Conservation (phyloP, 1,140 invertebrate genomes). For the Pseudomyrmex flavicornis region DNA sequence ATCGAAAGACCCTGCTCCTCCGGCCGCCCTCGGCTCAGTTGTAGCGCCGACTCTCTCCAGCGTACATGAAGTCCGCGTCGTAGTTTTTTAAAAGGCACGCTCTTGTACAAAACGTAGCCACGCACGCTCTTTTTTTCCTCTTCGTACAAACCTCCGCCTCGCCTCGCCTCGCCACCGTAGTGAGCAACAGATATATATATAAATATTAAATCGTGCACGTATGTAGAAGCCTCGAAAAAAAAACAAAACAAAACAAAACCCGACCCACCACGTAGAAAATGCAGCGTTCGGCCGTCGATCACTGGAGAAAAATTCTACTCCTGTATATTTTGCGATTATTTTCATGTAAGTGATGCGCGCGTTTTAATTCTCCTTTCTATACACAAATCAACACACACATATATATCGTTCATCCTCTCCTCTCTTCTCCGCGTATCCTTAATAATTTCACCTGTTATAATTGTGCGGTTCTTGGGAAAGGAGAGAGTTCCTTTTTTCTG, state of each 20-base stretch:
- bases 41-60: conserved; percentile 82
- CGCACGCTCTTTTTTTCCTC: conserved; percentile 78
- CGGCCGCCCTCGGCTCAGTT: conserved; percentile 75
- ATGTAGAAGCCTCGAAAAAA: conserved; percentile 26
- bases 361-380: conserved; percentile 18
- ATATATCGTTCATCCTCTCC: not conserved
- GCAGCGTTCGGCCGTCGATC: conserved; percentile 77
- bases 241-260: not conserved
- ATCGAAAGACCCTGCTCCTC: conserved; percentile 78
- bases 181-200: conserved; percentile 64
- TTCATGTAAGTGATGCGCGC: conserved; percentile 81
- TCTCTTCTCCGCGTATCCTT: not conserved
- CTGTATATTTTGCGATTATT: conserved; percentile 84
- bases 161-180: conserved; percentile 56
- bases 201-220: conserved; percentile 57
- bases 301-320: conserved; percentile 82
- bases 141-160: conserved; percentile 42
- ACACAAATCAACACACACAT: not conserved
- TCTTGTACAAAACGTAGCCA: conserved; percentile 82
- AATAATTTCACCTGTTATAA: too few species aligned
- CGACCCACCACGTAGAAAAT: conserved; percentile 65
- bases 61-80: conserved; percentile 79
- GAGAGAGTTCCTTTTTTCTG: too few species aligned
- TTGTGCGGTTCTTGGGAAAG: not conserved
- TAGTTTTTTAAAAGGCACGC: conserved; percentile 82